Conservation (phyloP, 64 coral and sea anemone species). For the Pocillopora verrucosa region DNA sequence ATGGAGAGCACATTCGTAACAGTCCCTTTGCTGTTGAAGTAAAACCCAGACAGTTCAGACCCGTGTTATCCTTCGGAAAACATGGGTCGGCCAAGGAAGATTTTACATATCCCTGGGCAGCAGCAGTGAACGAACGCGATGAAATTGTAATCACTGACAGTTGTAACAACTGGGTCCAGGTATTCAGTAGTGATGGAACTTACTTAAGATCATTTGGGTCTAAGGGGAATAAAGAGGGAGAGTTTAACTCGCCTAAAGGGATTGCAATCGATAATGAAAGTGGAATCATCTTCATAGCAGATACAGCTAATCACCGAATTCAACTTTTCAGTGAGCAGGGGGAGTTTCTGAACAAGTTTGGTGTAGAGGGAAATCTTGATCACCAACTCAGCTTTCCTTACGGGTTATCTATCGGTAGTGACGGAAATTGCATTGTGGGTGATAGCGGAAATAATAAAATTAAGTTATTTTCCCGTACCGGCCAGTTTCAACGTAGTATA, state of each 20-base stretch:
- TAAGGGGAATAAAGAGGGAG: background rate
- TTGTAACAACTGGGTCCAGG: background rate
- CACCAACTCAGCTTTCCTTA: background rate
- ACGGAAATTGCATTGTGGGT: background rate
- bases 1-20: background rate
- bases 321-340: background rate
- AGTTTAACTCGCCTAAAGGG: background rate
- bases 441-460: background rate
- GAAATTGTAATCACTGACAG: background rate
- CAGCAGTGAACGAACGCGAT: background rate
- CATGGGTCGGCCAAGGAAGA: too few relatives aligned
- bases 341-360: background rate
- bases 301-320: background rate
- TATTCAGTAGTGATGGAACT: slow-evolving; percentile 2
- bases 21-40: too few relatives aligned
- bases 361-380: background rate
- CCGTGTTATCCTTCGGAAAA: too few relatives aligned
- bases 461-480: background rate
- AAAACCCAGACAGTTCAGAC: too few relatives aligned
- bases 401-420: background rate
- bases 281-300: background rate
- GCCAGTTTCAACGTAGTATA: background rate
- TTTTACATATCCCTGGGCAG: too few relatives aligned
- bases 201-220: background rate
- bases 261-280: background rate